These are phyloP conservation scores for Akabosia matsudoensis DNA, from an alignment of 1,140 invertebrate genomes.

Conservation along the genomic window DNA sequence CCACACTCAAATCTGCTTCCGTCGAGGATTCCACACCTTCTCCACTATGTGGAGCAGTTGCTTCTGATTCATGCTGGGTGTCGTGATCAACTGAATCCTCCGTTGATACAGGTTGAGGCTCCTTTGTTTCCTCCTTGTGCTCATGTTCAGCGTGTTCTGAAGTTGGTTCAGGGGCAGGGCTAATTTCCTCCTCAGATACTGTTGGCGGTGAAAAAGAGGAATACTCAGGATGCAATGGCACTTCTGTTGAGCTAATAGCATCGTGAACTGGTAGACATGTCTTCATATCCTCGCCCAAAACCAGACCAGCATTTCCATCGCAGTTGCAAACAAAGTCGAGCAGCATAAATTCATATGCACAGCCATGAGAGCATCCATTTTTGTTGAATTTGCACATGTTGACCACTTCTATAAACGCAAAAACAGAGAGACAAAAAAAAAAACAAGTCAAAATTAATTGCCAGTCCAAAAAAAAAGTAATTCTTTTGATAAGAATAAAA, in stretches of 20 bases:
- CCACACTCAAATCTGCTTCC: constrained; percentile 9
- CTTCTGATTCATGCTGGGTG: constrained; percentile 37
- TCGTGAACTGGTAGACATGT: constrained; percentile 50
- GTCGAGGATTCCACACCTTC: constrained; percentile 49
- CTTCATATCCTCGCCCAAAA: constrained; percentile 54
- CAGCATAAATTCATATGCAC: constrained; percentile 64
- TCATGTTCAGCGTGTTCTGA: constrained; percentile 33
- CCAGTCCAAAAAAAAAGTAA: neutral
- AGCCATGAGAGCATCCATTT: constrained; percentile 71
- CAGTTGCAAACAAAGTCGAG: constrained; percentile 69
- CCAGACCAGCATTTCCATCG: constrained; percentile 52
- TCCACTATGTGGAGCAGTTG: constrained; percentile 35
- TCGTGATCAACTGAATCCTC: neutral
- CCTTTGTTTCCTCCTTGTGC: too few relatives aligned
- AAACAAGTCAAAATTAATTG: too few relatives aligned
- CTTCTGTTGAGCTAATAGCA: neutral
- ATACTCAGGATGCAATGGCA: neutral
- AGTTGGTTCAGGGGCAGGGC: constrained; percentile 48
- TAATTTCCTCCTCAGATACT: constrained; percentile 25
- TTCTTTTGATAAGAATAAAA: neutral
- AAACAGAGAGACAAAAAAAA: neutral
- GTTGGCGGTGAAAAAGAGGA: neutral
- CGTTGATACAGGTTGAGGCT: constrained; percentile 18
- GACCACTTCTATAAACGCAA: constrained; percentile 54
- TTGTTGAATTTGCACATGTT: constrained; percentile 69